Percentiles rank a stretch among this genome's conserved stretches.
These are phyloP conservation scores for Conistra vaccinii DNA, from an alignment of 2,888 invertebrate species.

Conservation along the genomic window DNA sequence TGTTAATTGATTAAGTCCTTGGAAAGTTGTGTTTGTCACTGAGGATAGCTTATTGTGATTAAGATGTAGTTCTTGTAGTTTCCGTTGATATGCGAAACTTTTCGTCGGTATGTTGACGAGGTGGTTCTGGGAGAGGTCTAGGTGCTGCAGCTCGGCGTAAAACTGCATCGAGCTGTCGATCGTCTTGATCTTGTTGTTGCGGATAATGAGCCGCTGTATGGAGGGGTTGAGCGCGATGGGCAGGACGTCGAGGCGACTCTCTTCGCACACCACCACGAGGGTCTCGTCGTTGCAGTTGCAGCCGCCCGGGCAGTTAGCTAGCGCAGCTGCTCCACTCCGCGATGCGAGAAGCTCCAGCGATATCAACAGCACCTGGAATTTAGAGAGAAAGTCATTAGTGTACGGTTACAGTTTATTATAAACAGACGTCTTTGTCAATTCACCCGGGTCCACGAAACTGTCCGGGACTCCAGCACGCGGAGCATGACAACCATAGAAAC, in stretches of 20 bases:
- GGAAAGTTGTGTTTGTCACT: constrained; percentile 95
- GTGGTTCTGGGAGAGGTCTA: constrained; percentile 96
- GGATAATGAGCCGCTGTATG: constrained; percentile 95
- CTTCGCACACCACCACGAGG: constrained; percentile 96
- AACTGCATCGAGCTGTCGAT: constrained; percentile 97
- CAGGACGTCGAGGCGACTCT: constrained; percentile 96
- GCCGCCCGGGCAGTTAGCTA: constrained; percentile 96
- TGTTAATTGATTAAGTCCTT: constrained; percentile 94
- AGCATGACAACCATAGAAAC: too few species aligned
- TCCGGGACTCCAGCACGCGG: neutral
- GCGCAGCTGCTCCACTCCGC: constrained; percentile 88
- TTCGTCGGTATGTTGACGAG: constrained; percentile 95
- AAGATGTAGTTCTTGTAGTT: constrained; percentile 95
- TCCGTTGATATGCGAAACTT: constrained; percentile 95
- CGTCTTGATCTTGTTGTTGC: constrained; percentile 96
- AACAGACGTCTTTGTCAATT: constrained; percentile 13
- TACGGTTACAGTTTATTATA: constrained; percentile 14
- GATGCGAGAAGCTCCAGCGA: constrained; percentile 82
- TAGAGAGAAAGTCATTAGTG: constrained; percentile 54
- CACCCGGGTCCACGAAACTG: constrained; percentile 4
- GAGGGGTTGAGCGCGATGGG: constrained; percentile 98
- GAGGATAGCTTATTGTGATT: constrained; percentile 96
- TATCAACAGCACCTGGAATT: constrained; percentile 85
- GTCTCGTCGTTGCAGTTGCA: constrained; percentile 98
- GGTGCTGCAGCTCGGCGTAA: constrained; percentile 95